Evolutionary conservation across 2,888 invertebrate genomes (phyloP), one percentile per base, ranked within the genome.

Genomic region (Limnephilus auricula): DNA sequence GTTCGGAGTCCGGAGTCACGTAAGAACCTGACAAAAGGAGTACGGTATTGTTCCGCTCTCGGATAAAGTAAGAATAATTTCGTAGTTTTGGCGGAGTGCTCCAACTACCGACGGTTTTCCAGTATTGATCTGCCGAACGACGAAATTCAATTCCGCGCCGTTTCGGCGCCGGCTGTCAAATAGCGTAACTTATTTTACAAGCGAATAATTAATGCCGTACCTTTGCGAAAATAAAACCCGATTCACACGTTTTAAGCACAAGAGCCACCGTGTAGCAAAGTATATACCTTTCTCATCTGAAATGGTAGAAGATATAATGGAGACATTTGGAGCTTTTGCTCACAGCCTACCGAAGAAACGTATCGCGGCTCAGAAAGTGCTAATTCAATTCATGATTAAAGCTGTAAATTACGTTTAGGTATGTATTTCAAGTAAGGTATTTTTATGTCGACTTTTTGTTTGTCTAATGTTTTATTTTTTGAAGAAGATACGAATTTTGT

Each of bases 81-180:
- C 32, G 15, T 87, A 45, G 87, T 31, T 87, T 65, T 45, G 45
- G 87, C 84, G 84, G 25, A 65, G 25, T 15, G 84, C 85, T n/a
- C 32, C n/a, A 84, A 32, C 30, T 31, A 50, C 50, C 87, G 50
- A 45, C 87, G 87, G 87, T 65, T 87, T 87, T 87, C 65, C 87
- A 65, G 90, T 87, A 87, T 90, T 87, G 87, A 90, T 90, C 87
- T 90, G 37, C 50, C 65, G 30, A 90, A 90, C 85, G 83, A 90
- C 83, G 90, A 87, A 87, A 50, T 50, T 80, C 79, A 90, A 45
- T 90, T 90, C 80, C 31, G 89, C 92, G 92, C 91, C 92, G 40
- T 88, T 84, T 40, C 89, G 92, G 92, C 92, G 92, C 92, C 92
- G 84, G 89, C 91, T 92, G 92, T 92, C 92, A 92, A 90, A 92